Evolutionary conservation across 2,888 invertebrate genomes (phyloP), one percentile per base, ranked within the genome.

Genomic region (Papilio demoleus): DNA sequence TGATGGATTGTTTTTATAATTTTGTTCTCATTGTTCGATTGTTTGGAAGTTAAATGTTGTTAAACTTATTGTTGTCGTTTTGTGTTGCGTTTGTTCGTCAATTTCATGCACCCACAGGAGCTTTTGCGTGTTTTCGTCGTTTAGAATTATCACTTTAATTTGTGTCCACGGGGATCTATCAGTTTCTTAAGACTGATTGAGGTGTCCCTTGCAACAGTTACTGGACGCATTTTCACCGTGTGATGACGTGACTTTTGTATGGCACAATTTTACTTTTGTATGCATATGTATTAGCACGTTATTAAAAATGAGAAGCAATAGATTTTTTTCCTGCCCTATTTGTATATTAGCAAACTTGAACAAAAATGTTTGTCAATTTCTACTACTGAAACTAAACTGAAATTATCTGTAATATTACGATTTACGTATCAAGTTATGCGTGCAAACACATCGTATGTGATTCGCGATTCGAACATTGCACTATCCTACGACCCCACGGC

Each of bases 1-100:
- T 88, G 85, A 87, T 71, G 72, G 75, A 83, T 90, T 90, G 90
- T 90, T 86, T 87, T 84, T 82, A 82, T 75, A 81, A 79, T 86
- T 87, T 86, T 87, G 82, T 79, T 73, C 74, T 76, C 84, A 84
- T 90, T 90, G 87, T 88, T 79, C 81, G 76, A 76, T 91, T 92
- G 90, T 90, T 87, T 85, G 88, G 92, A 83, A 92, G 92, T 92
- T 91, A 90, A 90, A 90, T 90, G 89, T 87, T 82, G 88, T 91
- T 89, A 89, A 87, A 76, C 77, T 76, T 72, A 83, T 90, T 92
- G 90, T 89, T 53, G 11, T 42, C 64, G 73, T 79, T 88, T 88
- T 88, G 31, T 90, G 75, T 76, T 70, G 17, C 68, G 67, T 62
- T 77, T 78, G 76, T 78, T 65, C 17, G 17, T 14, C 17, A 77